Evolutionary conservation across 1,140 invertebrate genomes (phyloP).

Genomic region (Drosophila sturtevanti): DNA sequence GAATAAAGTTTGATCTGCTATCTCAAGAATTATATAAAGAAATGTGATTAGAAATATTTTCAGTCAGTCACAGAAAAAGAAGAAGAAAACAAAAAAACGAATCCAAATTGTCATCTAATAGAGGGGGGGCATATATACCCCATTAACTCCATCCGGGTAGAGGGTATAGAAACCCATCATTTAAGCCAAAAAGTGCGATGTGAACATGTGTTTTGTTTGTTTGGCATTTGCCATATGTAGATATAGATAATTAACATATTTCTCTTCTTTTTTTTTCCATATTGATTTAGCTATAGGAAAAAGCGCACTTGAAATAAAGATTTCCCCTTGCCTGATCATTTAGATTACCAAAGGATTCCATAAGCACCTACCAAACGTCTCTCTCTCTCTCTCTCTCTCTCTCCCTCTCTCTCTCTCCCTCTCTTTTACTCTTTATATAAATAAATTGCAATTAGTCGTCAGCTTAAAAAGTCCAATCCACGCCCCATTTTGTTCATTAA

Average conservation of each 20-base stretch:
- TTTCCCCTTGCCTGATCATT: too few species aligned
- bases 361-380: too few species aligned
- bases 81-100: too few species aligned
- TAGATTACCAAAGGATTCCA: background rate
- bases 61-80: too few species aligned
- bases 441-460: constrained; percentile 32
- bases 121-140: background rate
- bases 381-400: background rate
- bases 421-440: background rate
- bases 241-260: constrained; percentile 44
- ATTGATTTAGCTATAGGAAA: background rate
- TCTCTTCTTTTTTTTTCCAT: background rate
- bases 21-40: too few species aligned
- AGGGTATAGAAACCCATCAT: constrained; percentile 22
- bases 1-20: too few species aligned
- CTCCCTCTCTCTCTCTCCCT: background rate
- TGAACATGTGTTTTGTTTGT: constrained; percentile 70
- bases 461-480: background rate
- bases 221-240: constrained; percentile 16
- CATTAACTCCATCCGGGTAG: constrained; percentile 31
- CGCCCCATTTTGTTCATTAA: background rate
- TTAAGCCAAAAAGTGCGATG: constrained; percentile 65
- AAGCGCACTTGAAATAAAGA: background rate
- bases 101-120: too few species aligned
- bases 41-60: too few species aligned